These are phyloP conservation scores for Bradypus variegatus DNA, from an alignment of 2,797 vertebrate species.

Conservation along the genomic window DNA sequence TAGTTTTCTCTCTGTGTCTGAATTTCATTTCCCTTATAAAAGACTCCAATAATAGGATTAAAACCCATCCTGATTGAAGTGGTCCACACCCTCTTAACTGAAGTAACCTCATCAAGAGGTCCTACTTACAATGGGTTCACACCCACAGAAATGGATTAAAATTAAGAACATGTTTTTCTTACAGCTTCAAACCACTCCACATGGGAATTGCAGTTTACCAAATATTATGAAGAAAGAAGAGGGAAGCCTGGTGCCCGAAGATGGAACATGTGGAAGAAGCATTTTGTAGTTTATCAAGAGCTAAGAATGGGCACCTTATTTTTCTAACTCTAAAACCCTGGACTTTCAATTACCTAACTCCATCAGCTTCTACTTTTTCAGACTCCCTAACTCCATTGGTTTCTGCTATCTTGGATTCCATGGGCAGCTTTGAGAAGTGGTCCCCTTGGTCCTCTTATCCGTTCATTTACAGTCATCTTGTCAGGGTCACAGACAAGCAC, in stretches of 20 bases:
- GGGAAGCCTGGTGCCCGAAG: not conserved
- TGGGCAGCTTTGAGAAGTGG: conserved; percentile 46
- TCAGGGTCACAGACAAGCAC: conserved; percentile 60
- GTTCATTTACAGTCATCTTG: conserved; percentile 57
- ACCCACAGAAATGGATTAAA: too few relatives aligned
- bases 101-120: too few relatives aligned
- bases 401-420: not conserved
- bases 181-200: too few relatives aligned
- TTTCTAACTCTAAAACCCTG: not conserved
- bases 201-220: not conserved
- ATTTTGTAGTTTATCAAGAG: not conserved
- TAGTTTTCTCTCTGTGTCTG: too few relatives aligned
- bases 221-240: not conserved
- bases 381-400: not conserved
- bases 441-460: conserved; percentile 51
- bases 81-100: too few relatives aligned
- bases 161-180: too few relatives aligned
- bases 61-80: too few relatives aligned
- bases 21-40: too few relatives aligned
- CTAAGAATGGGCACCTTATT: not conserved
- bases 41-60: too few relatives aligned
- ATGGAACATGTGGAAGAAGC: not conserved
- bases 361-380: not conserved
- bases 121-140: too few relatives aligned
- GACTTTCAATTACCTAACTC: not conserved